Conservation (phyloP, 2,113 vertebrate species). For the Pygoscelis adeliae region DNA sequence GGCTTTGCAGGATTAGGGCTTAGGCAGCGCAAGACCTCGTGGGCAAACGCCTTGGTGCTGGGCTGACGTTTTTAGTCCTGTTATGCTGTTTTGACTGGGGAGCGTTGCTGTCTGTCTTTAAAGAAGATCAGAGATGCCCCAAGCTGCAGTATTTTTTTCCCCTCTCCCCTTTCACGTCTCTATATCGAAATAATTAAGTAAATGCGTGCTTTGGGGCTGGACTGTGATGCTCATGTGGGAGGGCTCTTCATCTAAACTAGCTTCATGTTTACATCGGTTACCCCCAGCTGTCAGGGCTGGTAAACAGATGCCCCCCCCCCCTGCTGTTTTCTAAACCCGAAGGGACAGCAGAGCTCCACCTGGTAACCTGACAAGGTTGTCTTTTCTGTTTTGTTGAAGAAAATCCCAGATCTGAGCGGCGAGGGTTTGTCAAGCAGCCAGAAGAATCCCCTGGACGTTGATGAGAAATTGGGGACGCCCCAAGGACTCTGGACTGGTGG, state of each 20-base stretch:
- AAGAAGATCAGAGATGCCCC: conserved; percentile 6
- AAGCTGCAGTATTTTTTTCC: background rate
- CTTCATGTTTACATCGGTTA: background rate
- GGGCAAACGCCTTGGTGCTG: background rate
- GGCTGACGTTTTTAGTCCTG: background rate
- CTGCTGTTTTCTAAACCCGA: background rate
- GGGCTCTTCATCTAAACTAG: background rate
- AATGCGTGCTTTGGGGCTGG: background rate
- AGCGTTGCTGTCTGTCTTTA: background rate
- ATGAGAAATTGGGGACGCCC: conserved; percentile 2
- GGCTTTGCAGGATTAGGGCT: conserved; percentile 15
- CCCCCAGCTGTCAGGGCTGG: background rate
- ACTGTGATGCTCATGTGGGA: background rate
- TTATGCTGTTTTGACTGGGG: background rate
- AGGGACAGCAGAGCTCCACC: background rate
- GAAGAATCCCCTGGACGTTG: background rate
- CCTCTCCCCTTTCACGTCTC: background rate
- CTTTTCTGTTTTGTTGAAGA: conserved; percentile 30
- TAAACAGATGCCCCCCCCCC: background rate
- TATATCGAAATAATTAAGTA: background rate
- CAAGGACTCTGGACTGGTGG: background rate
- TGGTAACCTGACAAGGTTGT: background rate
- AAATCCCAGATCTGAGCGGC: background rate
- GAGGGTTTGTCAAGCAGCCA: background rate
- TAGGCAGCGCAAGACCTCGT: background rate